Conservation (phyloP, 2,888 invertebrate species). For the Volucella bombylans region DNA sequence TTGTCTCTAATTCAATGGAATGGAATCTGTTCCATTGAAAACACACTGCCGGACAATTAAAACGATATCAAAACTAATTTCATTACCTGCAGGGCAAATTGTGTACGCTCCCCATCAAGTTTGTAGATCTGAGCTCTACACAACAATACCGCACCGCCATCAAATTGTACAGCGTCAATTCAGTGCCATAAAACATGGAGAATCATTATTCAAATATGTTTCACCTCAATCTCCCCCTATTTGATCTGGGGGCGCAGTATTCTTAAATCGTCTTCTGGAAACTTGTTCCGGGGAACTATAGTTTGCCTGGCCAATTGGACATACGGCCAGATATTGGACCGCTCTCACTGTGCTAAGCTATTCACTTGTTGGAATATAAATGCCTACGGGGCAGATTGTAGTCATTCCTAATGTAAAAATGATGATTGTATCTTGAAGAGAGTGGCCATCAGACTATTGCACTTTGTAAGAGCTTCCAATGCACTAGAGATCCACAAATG, state of each 20-base stretch:
- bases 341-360: conserved; percentile 50
- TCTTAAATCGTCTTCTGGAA: conserved; percentile 2
- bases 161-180: conserved; percentile 53
- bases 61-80: conserved; percentile 69
- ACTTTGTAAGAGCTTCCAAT: conserved; percentile 7
- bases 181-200: conserved; percentile 64
- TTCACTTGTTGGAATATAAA: conserved; percentile 68
- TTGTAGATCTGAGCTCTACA: not conserved
- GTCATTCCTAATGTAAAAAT: conserved; percentile 72
- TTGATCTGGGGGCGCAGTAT: conserved; percentile 49
- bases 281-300: conserved; percentile 40
- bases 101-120: conserved; percentile 7
- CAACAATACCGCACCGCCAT: conserved; percentile 42
- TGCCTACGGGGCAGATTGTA: conserved; percentile 66
- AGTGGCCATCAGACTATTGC: conserved; percentile 26
- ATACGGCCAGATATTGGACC: conserved; percentile 52
- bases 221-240: conserved; percentile 50
- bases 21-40: not conserved
- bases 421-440: conserved; percentile 69
- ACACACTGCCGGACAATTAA: conserved; percentile 57
- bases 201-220: conserved; percentile 73
- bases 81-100: conserved; percentile 42
- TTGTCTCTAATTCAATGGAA: conserved; percentile 30
- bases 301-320: conserved; percentile 20
- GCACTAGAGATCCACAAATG: conserved; percentile 23